A percentile compares a stretch with the other conserved stretches of the same genome.
Conservation (phyloP, 2,888 invertebrate genomes). For the Macrosoma leucophasiata region DNA sequence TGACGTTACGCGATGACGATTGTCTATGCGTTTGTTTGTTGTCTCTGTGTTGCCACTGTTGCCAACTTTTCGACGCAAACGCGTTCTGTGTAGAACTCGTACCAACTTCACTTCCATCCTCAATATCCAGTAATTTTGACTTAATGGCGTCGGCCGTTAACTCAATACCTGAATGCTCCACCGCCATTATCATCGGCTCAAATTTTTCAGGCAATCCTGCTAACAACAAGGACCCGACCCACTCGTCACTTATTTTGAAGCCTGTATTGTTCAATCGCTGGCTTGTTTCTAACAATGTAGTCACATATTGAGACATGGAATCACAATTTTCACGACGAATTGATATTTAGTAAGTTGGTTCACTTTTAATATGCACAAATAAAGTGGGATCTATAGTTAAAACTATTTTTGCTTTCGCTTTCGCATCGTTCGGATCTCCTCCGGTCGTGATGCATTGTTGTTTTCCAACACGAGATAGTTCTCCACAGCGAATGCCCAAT, state of each 20-base stretch:
- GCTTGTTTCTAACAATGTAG: slow-evolving; percentile 11
- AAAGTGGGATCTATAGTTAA: slow-evolving; percentile 20
- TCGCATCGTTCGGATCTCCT: slow-evolving; percentile 17
- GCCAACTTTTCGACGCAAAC: slow-evolving; percentile 9
- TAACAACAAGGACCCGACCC: slow-evolving; percentile 18
- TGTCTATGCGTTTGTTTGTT: too few relatives aligned
- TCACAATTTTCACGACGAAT: slow-evolving; percentile 17
- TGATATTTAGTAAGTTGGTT: slow-evolving; percentile 20
- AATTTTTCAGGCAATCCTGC: slow-evolving; percentile 20
- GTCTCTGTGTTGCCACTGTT: slow-evolving; percentile 6
- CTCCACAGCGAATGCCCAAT: slow-evolving; percentile 3
- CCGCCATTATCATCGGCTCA: slow-evolving; percentile 22
- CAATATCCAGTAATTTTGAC: slow-evolving; percentile 15
- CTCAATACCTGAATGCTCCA: slow-evolving; percentile 20
- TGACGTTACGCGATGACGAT: too few relatives aligned
- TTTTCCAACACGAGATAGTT: slow-evolving; percentile 2
- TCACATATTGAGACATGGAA: slow-evolving; percentile 15
- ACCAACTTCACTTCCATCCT: slow-evolving; percentile 8
- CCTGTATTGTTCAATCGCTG: slow-evolving; percentile 16
- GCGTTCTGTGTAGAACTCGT: too few relatives aligned
- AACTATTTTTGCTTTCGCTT: slow-evolving; percentile 21
- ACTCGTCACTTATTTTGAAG: slow-evolving; percentile 16
- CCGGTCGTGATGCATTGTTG: slow-evolving; percentile 3
- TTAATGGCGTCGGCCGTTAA: slow-evolving; percentile 16
- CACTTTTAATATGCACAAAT: slow-evolving; percentile 18